phyloP scores from a whole-genome alignment of 1,140 invertebrate species.

The Anadara kagoshimensis region DNA sequence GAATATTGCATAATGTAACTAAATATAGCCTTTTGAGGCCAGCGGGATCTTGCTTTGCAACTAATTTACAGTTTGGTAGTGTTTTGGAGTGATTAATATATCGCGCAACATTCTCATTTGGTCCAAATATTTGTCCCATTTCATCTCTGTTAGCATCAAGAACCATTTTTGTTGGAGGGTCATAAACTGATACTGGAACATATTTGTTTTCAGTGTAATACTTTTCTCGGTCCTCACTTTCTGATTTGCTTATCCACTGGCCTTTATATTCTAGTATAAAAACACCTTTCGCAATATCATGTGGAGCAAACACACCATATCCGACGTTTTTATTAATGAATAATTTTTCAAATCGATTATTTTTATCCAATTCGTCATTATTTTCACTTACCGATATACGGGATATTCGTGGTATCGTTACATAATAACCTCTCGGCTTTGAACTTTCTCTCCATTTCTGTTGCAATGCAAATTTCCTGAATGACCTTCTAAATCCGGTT shows the following conservation, averaged over 20 bases:
- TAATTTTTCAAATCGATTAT: neutral
- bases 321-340: neutral
- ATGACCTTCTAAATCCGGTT: neutral
- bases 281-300: neutral
- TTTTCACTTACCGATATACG: neutral
- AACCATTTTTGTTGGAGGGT: neutral
- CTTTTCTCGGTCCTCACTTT: neutral
- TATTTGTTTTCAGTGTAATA: constrained; percentile 1
- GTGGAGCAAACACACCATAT: neutral
- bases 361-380: no score
- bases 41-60: neutral
- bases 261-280: constrained; percentile 3
- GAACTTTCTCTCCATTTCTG: neutral
- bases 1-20: neutral
- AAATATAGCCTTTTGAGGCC: neutral
- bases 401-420: neutral
- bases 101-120: constrained; percentile 1
- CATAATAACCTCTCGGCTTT: constrained; percentile 13
- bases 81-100: neutral
- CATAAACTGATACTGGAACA: neutral
- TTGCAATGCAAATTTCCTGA: neutral
- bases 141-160: neutral
- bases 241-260: neutral
- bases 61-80: neutral
- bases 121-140: neutral